Base-by-base conservation (phyloP, 2,888 invertebrate genomes). In the Diogma glabrata region DNA sequence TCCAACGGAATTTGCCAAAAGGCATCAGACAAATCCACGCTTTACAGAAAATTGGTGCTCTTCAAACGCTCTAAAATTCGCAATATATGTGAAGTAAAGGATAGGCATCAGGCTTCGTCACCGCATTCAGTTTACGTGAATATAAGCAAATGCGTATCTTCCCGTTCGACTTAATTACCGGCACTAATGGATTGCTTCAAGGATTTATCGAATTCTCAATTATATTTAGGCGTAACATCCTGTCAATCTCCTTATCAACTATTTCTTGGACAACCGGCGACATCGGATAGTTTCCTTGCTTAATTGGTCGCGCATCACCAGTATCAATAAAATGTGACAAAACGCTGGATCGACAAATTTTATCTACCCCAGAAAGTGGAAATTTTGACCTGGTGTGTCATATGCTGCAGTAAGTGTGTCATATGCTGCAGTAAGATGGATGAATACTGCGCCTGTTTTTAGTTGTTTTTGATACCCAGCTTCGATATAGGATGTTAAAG, bases 211-310 rank as follows among this genome's bases (percentile, higher is more conserved):
- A 36, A 16, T 20, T 14, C 12, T 36, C 49, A 4, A 49, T 36
- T 16, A 65, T 57, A 4, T 57, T 60, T 1, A 57, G 46, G 4
- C 23, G 47, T 2, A 65, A 22, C 64, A 65, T 65, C 3, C 59
- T 45, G 24, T 64, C 61, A 1, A 65, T 56, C 52, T 64, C 63
- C 6, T 51, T 52, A 36, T 55, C 55, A 3, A 17, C 19, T n/a
- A 56, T 26, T 16, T 53, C 51, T 40, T 58, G 56, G 7, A 56
- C 47, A 4, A 51, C 53, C 6, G 55, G 57, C 6, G 56, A 57
- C 3, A 58, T 51, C 0, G 57, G 54, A 51, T 55, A 58, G 40
- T 56, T 54, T 1, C 55, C 47, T 23, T 56, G 52, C 33, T 57
- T 57, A 12, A 55, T 50, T 4, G 56, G 55, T 8, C 19, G 26